Evolutionary conservation across 2,113 vertebrate genomes (phyloP), one percentile per base, ranked within the genome.

Genomic region (Podarcis cretensis): DNA sequence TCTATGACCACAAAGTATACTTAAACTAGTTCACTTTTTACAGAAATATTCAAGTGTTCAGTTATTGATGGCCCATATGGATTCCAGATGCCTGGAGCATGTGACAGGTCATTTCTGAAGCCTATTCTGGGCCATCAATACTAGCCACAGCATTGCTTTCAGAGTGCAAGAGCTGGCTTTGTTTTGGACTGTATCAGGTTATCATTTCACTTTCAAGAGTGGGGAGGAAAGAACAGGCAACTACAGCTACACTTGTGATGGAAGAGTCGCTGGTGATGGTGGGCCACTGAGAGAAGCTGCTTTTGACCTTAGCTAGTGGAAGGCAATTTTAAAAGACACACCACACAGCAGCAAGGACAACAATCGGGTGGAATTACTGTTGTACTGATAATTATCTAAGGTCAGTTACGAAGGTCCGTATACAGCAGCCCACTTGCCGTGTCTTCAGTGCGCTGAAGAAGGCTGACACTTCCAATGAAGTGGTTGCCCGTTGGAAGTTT

Each of bases 1-100:
- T 83, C 95, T 91, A 92, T 94, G 95, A 95, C 92, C 92, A 94
- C 92, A 93, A 93, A 88, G 92, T 93, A 90, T 93, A 94, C 90
- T 95, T n/a, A 43, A 54, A 82, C 59, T 66, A 32, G 63, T 86
- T 9, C 40, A 13, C 30, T 54, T 40, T n/a, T 74, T 40, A 73
- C 84, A 89, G 14, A 73, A 89, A 88, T 20, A 20, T 73, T 77
- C 74, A 94, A 90, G 48, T 71, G 77, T 32, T 81, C n/a, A 9
- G 43, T 75, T 87, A 89, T 0, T 32, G 81, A 91, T 92, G 82
- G 91, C 82, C 77, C 90, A 84, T 73, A 90, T 76, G 89, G 83
- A 75, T 83, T 92, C 90, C 83, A 84, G 0, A 0, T 71, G 12
- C 43, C n/a, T 10, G 71, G 75, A 81, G 21, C 32, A 9, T 87